Evolutionary conservation across 1,140 invertebrate species (phyloP).

Genomic region (Asbolus verrucosus): DNA sequence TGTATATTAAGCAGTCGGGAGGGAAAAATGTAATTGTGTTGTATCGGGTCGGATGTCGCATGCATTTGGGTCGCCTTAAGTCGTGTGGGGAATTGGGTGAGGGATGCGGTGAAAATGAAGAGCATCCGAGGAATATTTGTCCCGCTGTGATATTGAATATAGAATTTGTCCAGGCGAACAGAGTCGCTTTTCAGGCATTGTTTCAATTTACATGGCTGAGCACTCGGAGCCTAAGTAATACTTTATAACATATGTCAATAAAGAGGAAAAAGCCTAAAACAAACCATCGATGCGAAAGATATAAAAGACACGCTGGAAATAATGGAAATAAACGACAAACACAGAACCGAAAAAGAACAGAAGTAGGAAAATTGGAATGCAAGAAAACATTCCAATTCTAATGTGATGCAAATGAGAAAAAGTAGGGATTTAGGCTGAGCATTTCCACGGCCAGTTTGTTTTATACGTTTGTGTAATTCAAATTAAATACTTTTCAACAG

Average conservation of each 20-base stretch:
- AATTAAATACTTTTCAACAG: constrained; percentile 45
- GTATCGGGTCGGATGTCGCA: constrained; percentile 25
- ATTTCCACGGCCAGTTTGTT: constrained; percentile 41
- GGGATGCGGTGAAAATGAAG: constrained; percentile 32
- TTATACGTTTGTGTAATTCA: constrained; percentile 45
- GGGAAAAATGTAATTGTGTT: constrained; percentile 28
- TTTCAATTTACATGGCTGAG: constrained; percentile 45
- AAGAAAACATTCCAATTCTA: constrained; percentile 50
- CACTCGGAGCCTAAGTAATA: constrained; percentile 44
- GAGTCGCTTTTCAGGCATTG: constrained; percentile 38
- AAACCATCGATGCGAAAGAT: constrained; percentile 43
- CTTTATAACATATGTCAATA: constrained; percentile 49
- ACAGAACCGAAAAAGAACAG: constrained; percentile 40
- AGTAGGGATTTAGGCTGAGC: constrained; percentile 40
- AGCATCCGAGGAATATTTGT: constrained; percentile 28
- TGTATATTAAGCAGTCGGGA: constrained; percentile 10
- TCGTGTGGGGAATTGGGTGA: constrained; percentile 21
- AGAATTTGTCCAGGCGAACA: constrained; percentile 33
- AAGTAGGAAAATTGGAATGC: constrained; percentile 43
- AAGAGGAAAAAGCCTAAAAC: constrained; percentile 38
- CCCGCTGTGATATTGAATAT: constrained; percentile 36
- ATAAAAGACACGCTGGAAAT: constrained; percentile 47
- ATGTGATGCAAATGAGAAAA: constrained; percentile 48
- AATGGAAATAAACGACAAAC: constrained; percentile 50
- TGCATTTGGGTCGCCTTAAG: constrained; percentile 33